phyloP scores from a whole-genome alignment of 2,888 invertebrate genomes.

The Polyommatus icarus region DNA sequence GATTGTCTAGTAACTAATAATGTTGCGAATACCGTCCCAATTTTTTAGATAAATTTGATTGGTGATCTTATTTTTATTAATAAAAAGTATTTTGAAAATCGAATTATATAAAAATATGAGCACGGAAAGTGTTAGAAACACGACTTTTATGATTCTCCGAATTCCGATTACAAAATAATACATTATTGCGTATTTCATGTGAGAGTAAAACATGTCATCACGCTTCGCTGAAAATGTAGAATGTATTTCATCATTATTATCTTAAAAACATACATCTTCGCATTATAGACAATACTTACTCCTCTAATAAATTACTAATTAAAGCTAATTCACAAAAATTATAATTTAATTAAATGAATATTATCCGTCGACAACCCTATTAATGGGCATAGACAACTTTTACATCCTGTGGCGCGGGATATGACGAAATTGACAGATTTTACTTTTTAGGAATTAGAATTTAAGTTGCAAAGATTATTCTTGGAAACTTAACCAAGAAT shows the following conservation, averaged over 20 bases:
- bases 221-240: constrained; percentile 23
- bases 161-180: constrained; percentile 21
- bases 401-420: constrained; percentile 22
- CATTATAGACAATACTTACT: not conserved
- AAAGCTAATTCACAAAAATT: no score
- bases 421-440: not conserved
- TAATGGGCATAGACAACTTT: constrained; percentile 21
- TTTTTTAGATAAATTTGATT: no score
- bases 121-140: not conserved
- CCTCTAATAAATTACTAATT: not conserved
- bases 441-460: not conserved
- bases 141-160: not conserved
- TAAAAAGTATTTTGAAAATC: not conserved
- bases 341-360: not conserved
- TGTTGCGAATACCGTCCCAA: no score
- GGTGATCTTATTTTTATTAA: no score
- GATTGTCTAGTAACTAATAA: no score
- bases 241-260: constrained; percentile 4
- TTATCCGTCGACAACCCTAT: constrained; percentile 6
- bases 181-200: constrained; percentile 16
- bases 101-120: not conserved
- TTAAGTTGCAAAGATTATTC: not conserved
- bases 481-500: no score
- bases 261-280: not conserved
- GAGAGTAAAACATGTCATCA: constrained; percentile 22